phyloP scores from a whole-genome alignment of 1,140 invertebrate species.

The Dreissena polymorpha region DNA sequence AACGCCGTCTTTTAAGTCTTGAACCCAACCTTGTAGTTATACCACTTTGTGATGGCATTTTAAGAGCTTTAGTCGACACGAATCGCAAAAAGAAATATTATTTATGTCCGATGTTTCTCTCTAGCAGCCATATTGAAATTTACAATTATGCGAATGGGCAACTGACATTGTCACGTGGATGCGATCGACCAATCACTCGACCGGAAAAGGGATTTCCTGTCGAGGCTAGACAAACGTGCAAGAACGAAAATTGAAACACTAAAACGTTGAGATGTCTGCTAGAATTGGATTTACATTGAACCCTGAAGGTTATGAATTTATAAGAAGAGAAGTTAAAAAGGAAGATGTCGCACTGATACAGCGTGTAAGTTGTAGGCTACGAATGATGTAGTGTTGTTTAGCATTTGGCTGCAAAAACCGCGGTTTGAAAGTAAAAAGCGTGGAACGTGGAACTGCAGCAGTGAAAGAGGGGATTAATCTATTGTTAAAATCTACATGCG shows the following conservation, averaged over 20 bases:
- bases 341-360: constrained; percentile 1
- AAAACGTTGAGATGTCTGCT: not conserved
- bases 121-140: constrained; percentile 74
- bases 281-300: not conserved
- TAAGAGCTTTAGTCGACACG: constrained; percentile 41
- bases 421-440: too few species aligned
- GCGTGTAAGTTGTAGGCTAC: too few species aligned
- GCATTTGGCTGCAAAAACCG: too few species aligned
- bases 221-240: constrained; percentile 20
- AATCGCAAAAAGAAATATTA: constrained; percentile 53
- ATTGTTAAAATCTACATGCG: too few species aligned
- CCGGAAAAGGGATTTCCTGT: constrained; percentile 40
- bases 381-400: too few species aligned
- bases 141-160: constrained; percentile 68
- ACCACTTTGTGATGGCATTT: constrained; percentile 72
- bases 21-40: constrained; percentile 74
- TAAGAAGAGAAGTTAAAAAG: constrained; percentile 6
- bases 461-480: too few species aligned
- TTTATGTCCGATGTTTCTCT: constrained; percentile 35
- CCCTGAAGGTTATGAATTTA: not conserved
- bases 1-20: constrained; percentile 43
- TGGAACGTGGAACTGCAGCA: too few species aligned
- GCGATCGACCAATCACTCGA: constrained; percentile 64
- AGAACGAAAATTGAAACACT: not conserved
- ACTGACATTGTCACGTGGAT: constrained; percentile 68